These are phyloP conservation scores for Phrynocephalus versicolor DNA, from an alignment of 2,113 vertebrate species.

Conservation along the genomic window DNA sequence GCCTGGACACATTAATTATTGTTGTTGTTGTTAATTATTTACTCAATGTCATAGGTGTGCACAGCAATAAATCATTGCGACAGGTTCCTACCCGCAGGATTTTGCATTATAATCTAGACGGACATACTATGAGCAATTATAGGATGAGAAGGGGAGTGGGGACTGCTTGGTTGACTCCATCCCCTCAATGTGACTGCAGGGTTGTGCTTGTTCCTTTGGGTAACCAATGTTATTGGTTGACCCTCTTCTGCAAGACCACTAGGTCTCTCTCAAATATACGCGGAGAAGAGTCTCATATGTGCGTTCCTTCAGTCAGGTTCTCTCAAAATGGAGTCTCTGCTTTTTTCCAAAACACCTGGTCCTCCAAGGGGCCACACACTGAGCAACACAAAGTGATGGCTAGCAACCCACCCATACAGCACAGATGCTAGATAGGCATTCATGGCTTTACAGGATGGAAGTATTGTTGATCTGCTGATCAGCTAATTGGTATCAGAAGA, in stretches of 20 bases:
- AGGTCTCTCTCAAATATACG: accelerated
- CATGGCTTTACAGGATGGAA: background rate
- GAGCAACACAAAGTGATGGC: background rate
- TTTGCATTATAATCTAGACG: slow-evolving; percentile 34
- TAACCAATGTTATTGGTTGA: background rate
- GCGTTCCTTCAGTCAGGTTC: slow-evolving; percentile 49
- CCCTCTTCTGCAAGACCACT: accelerated
- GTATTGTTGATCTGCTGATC: background rate
- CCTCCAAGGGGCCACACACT: background rate
- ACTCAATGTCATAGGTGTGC: slow-evolving; percentile 44
- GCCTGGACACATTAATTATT: slow-evolving; percentile 32
- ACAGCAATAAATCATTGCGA: slow-evolving; percentile 47
- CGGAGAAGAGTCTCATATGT: accelerated
- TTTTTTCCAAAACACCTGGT: background rate
- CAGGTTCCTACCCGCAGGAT: slow-evolving; percentile 47
- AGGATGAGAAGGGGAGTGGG: slow-evolving; percentile 33
- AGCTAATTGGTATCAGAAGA: no score
- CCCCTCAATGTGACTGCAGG: background rate
- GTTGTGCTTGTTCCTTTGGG: slow-evolving; percentile 8
- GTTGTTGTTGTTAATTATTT: slow-evolving; percentile 53
- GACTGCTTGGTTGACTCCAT: background rate
- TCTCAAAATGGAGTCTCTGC: slow-evolving; percentile 64
- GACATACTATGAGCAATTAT: slow-evolving; percentile 45
- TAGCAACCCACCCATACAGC: background rate
- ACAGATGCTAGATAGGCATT: background rate